Evolutionary conservation across 2,113 vertebrate species (phyloP).

Genomic region (Corythornis madagascariensis): DNA sequence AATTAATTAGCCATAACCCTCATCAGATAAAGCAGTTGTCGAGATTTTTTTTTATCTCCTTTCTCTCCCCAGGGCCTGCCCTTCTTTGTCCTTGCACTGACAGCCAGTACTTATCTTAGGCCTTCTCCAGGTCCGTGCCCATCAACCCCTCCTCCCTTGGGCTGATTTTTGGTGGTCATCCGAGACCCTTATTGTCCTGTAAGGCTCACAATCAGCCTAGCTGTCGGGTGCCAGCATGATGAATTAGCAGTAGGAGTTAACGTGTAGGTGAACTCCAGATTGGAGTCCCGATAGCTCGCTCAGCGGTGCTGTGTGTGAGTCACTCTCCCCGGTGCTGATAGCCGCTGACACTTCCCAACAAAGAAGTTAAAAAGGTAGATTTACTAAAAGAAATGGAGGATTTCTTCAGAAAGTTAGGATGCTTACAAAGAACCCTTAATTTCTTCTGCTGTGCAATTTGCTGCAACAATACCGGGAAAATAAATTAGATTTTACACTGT

Average conservation of each 20-base stretch:
- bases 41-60: conserved; percentile 78
- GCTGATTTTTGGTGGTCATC: conserved; percentile 71
- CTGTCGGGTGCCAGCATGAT: conserved; percentile 85
- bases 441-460: conserved; percentile 48
- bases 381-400: background rate
- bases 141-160: conserved; percentile 66
- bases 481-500: conserved; percentile 41
- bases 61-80: conserved; percentile 86
- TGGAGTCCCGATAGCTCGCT: conserved; percentile 65
- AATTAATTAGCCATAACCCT: conserved; percentile 98
- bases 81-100: conserved; percentile 89
- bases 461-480: conserved; percentile 13
- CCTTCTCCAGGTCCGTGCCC: conserved; percentile 54
- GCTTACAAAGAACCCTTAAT: conserved; percentile 73
- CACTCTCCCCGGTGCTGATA: conserved; percentile 24
- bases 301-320: conserved; percentile 47
- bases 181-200: conserved; percentile 68
- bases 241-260: conserved; percentile 82
- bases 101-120: conserved; percentile 85
- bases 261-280: conserved; percentile 80
- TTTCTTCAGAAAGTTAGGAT: conserved; percentile 55
- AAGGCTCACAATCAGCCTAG: conserved; percentile 68
- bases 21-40: conserved; percentile 92
- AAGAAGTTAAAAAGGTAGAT: conserved; percentile 68
- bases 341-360: conserved; percentile 77